phyloP scores from a whole-genome alignment of 1,140 invertebrate species.

The Drosophila yakuba region DNA sequence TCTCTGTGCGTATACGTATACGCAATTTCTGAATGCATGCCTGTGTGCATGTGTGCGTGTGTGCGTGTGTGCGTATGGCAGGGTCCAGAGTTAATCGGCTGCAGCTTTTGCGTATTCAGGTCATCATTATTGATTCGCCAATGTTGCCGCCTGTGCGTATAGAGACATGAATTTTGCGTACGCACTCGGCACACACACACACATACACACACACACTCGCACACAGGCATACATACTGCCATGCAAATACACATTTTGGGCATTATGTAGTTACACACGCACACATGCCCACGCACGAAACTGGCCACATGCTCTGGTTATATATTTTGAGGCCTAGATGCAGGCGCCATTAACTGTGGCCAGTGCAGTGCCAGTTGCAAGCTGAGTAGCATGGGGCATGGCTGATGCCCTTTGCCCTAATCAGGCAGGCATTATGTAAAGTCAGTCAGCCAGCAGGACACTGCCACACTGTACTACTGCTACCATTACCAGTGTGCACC shows the following conservation, averaged over 20 bases:
- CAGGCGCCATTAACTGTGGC: conserved; percentile 66
- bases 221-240: conserved; percentile 6
- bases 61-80: conserved; percentile 24
- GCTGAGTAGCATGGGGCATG: not conserved
- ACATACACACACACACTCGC: conserved; percentile 19
- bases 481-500: conserved; percentile 18
- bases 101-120: conserved; percentile 77
- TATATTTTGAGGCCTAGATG: conserved; percentile 76
- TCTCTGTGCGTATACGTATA: conserved; percentile 17
- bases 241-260: conserved; percentile 32
- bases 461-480: not conserved
- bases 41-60: conserved; percentile 3
- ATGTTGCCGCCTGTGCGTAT: conserved; percentile 72
- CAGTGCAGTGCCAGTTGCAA: conserved; percentile 20
- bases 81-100: conserved; percentile 77
- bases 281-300: conserved; percentile 2
- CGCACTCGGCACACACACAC: conserved; percentile 54
- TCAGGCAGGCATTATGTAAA: conserved; percentile 79
- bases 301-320: conserved; percentile 57
- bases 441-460: conserved; percentile 60
- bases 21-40: conserved; percentile 13
- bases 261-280: conserved; percentile 42
- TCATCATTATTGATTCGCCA: conserved; percentile 82
- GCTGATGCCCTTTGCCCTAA: conserved; percentile 50
- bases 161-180: conserved; percentile 82